phyloP scores from a whole-genome alignment of 2,113 vertebrate species.

The Arvicanthis niloticus region DNA sequence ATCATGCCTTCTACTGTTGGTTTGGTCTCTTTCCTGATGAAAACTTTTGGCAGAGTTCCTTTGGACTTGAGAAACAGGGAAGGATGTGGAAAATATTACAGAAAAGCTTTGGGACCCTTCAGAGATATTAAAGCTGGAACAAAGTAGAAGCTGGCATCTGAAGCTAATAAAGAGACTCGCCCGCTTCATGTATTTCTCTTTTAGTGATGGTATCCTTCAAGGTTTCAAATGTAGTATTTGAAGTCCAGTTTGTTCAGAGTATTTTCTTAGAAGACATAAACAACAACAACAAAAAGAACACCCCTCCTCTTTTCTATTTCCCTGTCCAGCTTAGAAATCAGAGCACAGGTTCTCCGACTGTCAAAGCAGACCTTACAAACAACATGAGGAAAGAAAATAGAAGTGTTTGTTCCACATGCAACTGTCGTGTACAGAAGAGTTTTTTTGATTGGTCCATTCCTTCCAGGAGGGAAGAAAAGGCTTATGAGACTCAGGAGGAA shows the following conservation, averaged over 20 bases:
- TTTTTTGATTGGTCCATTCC: not conserved
- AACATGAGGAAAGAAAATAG: not conserved
- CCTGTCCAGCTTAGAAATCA: slow-evolving; percentile 16
- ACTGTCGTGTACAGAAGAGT: not conserved
- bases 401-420: not conserved
- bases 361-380: not conserved
- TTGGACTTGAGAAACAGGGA: not conserved
- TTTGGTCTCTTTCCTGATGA: not conserved
- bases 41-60: not conserved
- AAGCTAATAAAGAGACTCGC: not conserved
- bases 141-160: not conserved
- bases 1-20: not conserved
- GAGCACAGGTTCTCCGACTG: slow-evolving; percentile 22
- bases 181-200: not conserved
- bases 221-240: slow-evolving; percentile 12
- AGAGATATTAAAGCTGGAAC: not conserved
- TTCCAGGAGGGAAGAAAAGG: not conserved
- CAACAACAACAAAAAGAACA: not conserved
- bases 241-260: slow-evolving; percentile 24
- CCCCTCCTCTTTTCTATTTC: not conserved
- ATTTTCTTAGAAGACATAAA: not conserved
- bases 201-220: not conserved
- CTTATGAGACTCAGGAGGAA: not conserved
- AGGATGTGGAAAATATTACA: not conserved
- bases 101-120: not conserved